Evolutionary conservation across 2,888 invertebrate species (phyloP).

Genomic region (Barypeithes pellucidus): DNA sequence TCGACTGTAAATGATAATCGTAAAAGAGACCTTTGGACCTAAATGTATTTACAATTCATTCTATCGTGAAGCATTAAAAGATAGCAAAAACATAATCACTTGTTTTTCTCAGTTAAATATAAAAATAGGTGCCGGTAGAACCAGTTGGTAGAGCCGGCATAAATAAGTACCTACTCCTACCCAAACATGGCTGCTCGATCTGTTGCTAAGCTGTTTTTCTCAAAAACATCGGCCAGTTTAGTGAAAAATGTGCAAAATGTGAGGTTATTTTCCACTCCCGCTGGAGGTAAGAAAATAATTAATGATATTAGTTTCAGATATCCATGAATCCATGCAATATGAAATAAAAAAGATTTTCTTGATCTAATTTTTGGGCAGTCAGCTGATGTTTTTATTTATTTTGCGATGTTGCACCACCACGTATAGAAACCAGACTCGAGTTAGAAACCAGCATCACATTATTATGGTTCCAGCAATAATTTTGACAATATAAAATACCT

Average conservation of each 20-base stretch:
- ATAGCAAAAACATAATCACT: constrained; percentile 1
- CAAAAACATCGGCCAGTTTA: constrained; percentile 44
- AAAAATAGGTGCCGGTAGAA: constrained; percentile 1
- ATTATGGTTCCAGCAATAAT: too few relatives aligned
- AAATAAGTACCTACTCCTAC: neutral
- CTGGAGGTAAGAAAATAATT: constrained; percentile 47
- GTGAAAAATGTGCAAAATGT: constrained; percentile 55
- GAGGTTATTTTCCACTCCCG: constrained; percentile 55
- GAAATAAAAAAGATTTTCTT: neutral
- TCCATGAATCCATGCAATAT: neutral
- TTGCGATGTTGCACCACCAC: neutral
- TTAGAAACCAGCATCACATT: too few relatives aligned
- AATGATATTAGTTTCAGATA: constrained; percentile 3
- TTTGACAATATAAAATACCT: too few relatives aligned
- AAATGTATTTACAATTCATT: constrained; percentile 28
- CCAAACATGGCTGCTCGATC: constrained; percentile 45
- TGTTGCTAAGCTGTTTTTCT: constrained; percentile 39
- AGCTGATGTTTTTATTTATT: constrained; percentile 15
- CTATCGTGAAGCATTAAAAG: constrained; percentile 4
- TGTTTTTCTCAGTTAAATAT: constrained; percentile 29
- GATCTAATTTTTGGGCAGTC: constrained; percentile 4
- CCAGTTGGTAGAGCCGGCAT: constrained; percentile 1
- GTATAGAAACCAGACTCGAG: too few relatives aligned
- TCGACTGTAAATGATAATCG: constrained; percentile 28
- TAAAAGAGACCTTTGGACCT: constrained; percentile 41